These are phyloP conservation scores for Ectobius pallidus DNA, from an alignment of 2,888 invertebrate species.

Conservation along the genomic window DNA sequence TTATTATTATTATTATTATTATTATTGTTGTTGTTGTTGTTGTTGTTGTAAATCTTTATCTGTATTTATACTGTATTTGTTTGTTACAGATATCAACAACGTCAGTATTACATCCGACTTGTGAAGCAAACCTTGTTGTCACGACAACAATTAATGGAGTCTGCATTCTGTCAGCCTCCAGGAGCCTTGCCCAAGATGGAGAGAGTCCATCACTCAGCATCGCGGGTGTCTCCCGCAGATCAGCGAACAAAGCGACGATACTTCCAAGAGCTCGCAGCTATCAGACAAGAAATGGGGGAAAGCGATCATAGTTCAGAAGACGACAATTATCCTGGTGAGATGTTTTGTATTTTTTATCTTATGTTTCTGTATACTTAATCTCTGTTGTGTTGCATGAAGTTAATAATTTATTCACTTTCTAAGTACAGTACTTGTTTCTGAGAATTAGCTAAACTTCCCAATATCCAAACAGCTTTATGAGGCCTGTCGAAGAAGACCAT, in stretches of 20 bases:
- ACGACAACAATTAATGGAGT: conserved; percentile 71
- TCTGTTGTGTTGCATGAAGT: not conserved
- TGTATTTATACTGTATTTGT: too few species aligned
- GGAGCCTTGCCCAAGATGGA: conserved; percentile 53
- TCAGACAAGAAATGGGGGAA: conserved; percentile 74
- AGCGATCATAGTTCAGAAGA: conserved; percentile 70
- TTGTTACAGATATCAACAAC: conserved; percentile 57
- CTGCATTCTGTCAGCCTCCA: conserved; percentile 69
- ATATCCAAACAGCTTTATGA: too few species aligned
- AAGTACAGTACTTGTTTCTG: too few species aligned
- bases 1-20: too few species aligned
- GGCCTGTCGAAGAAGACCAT: too few species aligned
- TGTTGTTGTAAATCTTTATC: too few species aligned
- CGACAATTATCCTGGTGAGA: conserved; percentile 71
- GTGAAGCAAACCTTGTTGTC: conserved; percentile 77
- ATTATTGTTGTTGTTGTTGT: too few species aligned
- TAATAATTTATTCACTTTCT: too few species aligned
- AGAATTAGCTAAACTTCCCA: too few species aligned
- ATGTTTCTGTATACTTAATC: not conserved
- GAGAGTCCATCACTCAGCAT: conserved; percentile 27
- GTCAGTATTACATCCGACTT: conserved; percentile 64
- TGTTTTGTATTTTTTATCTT: not conserved
- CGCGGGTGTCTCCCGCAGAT: conserved; percentile 39
- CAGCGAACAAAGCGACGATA: conserved; percentile 47
- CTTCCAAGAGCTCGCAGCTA: conserved; percentile 72